Evolutionary conservation across 23 tunicate species (phyloP).

Genomic region (Phallusia fumigata): DNA sequence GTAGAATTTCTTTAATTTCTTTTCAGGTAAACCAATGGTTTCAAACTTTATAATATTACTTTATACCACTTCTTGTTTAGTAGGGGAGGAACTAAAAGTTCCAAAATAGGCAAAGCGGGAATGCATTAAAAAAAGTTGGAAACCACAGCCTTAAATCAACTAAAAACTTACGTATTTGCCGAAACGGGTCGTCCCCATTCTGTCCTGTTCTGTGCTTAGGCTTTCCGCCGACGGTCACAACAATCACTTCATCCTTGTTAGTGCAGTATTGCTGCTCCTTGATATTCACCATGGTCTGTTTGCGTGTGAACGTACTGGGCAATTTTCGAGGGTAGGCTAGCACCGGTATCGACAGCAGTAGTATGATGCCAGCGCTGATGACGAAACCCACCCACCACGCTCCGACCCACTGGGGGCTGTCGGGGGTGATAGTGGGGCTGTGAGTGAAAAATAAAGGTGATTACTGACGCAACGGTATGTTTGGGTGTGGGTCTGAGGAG

Average conservation of each 20-base stretch:
- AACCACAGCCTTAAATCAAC: too few species aligned
- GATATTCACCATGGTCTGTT: constrained; percentile 31
- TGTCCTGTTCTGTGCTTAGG: neutral
- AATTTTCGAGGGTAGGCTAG: constrained; percentile 71
- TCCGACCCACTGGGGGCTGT: constrained; percentile 84
- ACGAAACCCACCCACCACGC: constrained; percentile 95
- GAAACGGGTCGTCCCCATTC: neutral
- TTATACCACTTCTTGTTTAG: too few species aligned
- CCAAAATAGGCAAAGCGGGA: too few species aligned
- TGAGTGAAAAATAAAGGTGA: too few species aligned
- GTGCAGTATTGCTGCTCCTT: neutral
- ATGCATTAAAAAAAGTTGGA: too few species aligned
- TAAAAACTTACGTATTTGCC: constrained; percentile 9
- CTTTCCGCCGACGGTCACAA: neutral
- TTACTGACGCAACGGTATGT: neutral
- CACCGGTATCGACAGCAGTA: constrained; percentile 60
- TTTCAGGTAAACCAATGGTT: too few species aligned
- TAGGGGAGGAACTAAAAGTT: too few species aligned
- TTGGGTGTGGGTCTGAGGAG: neutral
- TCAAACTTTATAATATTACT: too few species aligned
- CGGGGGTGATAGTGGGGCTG: constrained; percentile 44
- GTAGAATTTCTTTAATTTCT: too few species aligned
- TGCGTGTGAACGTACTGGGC: constrained; percentile 42
- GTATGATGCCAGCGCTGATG: constrained; percentile 36
- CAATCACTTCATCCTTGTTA: neutral